These are phyloP conservation scores for Matsumurasca onukii DNA, from an alignment of 1,140 invertebrate genomes.

Conservation along the genomic window DNA sequence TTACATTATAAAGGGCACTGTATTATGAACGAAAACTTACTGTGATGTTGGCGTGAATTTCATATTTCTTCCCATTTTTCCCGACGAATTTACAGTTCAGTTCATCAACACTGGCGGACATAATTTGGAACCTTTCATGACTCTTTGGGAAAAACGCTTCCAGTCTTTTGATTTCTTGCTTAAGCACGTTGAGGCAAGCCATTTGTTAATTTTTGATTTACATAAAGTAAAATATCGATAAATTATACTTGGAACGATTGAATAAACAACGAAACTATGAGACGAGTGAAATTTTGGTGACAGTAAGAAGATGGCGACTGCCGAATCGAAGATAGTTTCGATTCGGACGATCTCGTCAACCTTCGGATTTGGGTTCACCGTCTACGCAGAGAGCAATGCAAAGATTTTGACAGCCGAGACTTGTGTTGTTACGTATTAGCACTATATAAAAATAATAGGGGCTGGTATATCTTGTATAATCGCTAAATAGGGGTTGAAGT, in stretches of 20 bases:
- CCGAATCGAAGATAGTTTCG: not conserved
- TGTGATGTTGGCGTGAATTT: slow-evolving; percentile 98
- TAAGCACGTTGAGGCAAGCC: slow-evolving; percentile 97
- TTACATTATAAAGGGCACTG: too few relatives aligned
- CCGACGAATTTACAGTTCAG: slow-evolving; percentile 95
- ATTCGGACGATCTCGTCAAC: not conserved
- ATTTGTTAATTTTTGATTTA: slow-evolving; percentile 57
- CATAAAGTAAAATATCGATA: slow-evolving; percentile 25
- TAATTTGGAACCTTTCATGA: slow-evolving; percentile 96
- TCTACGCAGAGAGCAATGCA: too few relatives aligned
- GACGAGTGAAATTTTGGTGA: too few relatives aligned
- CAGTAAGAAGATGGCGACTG: slow-evolving; percentile 18
- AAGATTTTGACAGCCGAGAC: too few relatives aligned
- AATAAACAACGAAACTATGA: not conserved
- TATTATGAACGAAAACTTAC: too few relatives aligned
- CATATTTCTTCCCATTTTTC: slow-evolving; percentile 91
- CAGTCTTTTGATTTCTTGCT: slow-evolving; percentile 96
- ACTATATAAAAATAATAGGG: too few relatives aligned
- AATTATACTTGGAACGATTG: not conserved
- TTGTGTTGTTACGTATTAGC: too few relatives aligned
- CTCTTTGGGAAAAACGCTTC: slow-evolving; percentile 92
- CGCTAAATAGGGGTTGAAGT: too few relatives aligned
- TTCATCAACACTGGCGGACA: slow-evolving; percentile 97
- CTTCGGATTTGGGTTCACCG: too few relatives aligned
- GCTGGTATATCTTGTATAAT: too few relatives aligned